phyloP scores from a whole-genome alignment of 2,797 vertebrate species.

The Clarias pachynema region DNA sequence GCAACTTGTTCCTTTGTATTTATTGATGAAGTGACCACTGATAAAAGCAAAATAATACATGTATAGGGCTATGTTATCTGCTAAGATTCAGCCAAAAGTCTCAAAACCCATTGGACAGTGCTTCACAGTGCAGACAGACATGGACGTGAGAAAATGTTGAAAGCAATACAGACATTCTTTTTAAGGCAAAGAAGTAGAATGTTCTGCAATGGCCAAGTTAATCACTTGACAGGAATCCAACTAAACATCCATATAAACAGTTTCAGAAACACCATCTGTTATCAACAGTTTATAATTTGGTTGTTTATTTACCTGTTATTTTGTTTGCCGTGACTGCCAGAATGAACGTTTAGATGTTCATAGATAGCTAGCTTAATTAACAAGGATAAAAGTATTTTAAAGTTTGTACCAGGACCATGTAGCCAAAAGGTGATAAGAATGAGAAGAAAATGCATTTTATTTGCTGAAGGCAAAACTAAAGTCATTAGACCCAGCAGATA shows the following conservation, averaged over 20 bases:
- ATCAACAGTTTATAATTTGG: no score
- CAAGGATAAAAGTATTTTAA: no score
- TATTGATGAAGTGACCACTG: background rate
- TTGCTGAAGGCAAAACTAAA: background rate
- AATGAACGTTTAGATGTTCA: no score
- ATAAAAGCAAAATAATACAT: background rate
- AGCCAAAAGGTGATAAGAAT: no score
- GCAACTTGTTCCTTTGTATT: background rate
- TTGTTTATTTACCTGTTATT: no score
- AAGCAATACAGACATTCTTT: background rate
- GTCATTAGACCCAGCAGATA: background rate
- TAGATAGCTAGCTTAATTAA: no score
- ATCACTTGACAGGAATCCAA: background rate
- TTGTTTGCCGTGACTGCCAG: no score
- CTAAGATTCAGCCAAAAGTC: background rate
- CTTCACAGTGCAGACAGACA: slow-evolving; percentile 32
- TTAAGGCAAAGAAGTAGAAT: background rate
- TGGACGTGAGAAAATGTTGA: background rate
- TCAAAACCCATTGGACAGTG: background rate
- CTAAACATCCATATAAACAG: background rate
- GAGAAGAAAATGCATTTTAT: background rate
- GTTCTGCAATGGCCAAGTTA: background rate
- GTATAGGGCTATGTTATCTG: background rate
- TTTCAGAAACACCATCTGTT: no score
- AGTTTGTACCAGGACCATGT: no score